A percentile compares a stretch with the other conserved stretches of the same genome.
Conservation (phyloP, 2,888 invertebrate genomes). For the Sceliomorpha sp. region DNA sequence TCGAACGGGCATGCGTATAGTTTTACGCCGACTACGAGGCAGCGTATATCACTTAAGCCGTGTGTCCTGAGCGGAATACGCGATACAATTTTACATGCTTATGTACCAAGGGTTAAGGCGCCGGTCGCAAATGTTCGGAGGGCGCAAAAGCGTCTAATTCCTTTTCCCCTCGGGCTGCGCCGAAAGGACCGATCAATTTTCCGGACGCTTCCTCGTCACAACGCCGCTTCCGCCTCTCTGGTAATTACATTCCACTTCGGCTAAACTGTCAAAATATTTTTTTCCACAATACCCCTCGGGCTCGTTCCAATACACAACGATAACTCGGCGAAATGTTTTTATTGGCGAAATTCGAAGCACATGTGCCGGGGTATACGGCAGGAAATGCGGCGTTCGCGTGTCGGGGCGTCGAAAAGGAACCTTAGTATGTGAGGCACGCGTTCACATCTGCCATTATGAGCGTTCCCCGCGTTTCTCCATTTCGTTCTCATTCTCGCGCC, state of each 20-base stretch:
- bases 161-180: too few relatives aligned
- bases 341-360: slow-evolving; percentile 4
- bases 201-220: too few relatives aligned
- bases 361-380: slow-evolving; percentile 19
- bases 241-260: too few relatives aligned
- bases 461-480: slow-evolving; percentile 74
- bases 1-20: slow-evolving; percentile 35
- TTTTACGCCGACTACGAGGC: slow-evolving; percentile 31
- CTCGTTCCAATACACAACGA: too few relatives aligned
- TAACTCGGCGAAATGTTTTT: too few relatives aligned
- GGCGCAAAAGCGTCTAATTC: too few relatives aligned
- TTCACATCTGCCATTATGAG: slow-evolving; percentile 78
- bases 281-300: too few relatives aligned
- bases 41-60: slow-evolving; percentile 42
- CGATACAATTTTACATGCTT: too few relatives aligned
- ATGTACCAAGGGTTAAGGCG: background rate
- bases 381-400: slow-evolving; percentile 37
- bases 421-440: slow-evolving; percentile 78
- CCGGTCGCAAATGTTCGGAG: too few relatives aligned
- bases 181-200: too few relatives aligned
- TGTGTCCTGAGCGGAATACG: slow-evolving; percentile 17
- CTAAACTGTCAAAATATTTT: too few relatives aligned
- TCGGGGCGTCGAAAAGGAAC: slow-evolving; percentile 39
- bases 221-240: too few relatives aligned
- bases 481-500: slow-evolving; percentile 73